Percentiles rank a stretch among this genome's conserved stretches.
These are phyloP conservation scores for Lucinisca nassula DNA, from an alignment of 2,888 invertebrate genomes.

Conservation along the genomic window DNA sequence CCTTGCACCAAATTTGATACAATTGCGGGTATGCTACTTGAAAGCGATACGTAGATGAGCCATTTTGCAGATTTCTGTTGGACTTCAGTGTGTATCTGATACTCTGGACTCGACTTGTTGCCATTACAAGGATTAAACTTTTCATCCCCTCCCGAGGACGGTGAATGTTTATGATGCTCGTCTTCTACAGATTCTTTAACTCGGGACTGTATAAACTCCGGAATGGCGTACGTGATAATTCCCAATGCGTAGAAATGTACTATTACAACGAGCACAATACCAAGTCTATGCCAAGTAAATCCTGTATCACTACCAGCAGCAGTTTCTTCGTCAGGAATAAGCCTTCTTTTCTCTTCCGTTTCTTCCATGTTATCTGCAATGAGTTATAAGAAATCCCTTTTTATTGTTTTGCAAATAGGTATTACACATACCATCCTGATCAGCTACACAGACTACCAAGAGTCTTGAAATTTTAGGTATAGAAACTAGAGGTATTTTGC, in stretches of 20 bases:
- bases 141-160: background rate
- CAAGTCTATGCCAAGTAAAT: constrained; percentile 11
- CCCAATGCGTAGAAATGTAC: constrained; percentile 41
- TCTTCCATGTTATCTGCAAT: too few relatives aligned
- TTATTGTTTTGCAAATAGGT: too few relatives aligned
- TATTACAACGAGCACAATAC: constrained; percentile 35
- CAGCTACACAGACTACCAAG: too few relatives aligned
- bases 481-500: too few relatives aligned
- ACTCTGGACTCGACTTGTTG: constrained; percentile 26
- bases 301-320: too few relatives aligned
- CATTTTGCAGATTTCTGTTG: constrained; percentile 59
- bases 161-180: background rate
- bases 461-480: too few relatives aligned
- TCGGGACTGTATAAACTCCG: constrained; percentile 45
- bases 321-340: too few relatives aligned
- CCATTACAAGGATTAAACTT: background rate
- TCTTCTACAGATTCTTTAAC: constrained; percentile 6
- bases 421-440: too few relatives aligned
- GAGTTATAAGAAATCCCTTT: too few relatives aligned
- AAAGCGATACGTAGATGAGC: constrained; percentile 43
- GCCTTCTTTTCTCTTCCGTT: too few relatives aligned
- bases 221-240: constrained; percentile 29
- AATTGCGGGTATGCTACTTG: constrained; percentile 48
- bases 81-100: constrained; percentile 20
- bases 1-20: constrained; percentile 57